A percentile compares a stretch with the other conserved stretches of the same genome.
Conservation (phyloP, 2,797 vertebrate species). For the Esox masquinongy region DNA sequence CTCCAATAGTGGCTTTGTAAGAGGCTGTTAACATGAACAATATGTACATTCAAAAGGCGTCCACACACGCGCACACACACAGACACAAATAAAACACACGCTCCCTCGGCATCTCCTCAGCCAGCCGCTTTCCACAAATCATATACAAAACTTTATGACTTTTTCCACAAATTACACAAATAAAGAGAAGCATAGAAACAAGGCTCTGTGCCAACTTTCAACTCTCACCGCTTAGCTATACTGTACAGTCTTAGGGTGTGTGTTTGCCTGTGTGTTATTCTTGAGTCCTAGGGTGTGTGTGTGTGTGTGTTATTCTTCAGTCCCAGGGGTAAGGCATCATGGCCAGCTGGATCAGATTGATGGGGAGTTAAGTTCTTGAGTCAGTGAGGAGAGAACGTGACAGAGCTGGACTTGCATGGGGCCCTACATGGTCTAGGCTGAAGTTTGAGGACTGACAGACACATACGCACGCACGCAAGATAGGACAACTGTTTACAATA, state of each 20-base stretch:
- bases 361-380: constrained; percentile 58
- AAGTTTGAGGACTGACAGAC: background rate
- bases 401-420: background rate
- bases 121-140: constrained; percentile 61
- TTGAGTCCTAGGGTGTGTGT: too few species aligned
- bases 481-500: background rate
- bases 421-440: background rate
- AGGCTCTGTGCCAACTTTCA: constrained; percentile 53
- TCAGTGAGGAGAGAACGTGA: constrained; percentile 46
- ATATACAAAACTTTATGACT: constrained; percentile 71
- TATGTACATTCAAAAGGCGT: background rate
- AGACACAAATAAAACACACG: constrained; percentile 9
- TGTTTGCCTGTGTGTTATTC: too few species aligned
- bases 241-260: constrained; percentile 48
- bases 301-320: constrained; percentile 17
- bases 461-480: background rate
- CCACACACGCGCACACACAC: constrained; percentile 11
- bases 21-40: constrained; percentile 4
- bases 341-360: constrained; percentile 76
- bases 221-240: constrained; percentile 43
- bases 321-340: constrained; percentile 59
- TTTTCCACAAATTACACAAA: constrained; percentile 77
- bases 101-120: constrained; percentile 14
- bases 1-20: background rate
- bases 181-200: constrained; percentile 52